These are phyloP conservation scores for Salvator merianae DNA, from an alignment of 2,113 vertebrate species.

Conservation along the genomic window DNA sequence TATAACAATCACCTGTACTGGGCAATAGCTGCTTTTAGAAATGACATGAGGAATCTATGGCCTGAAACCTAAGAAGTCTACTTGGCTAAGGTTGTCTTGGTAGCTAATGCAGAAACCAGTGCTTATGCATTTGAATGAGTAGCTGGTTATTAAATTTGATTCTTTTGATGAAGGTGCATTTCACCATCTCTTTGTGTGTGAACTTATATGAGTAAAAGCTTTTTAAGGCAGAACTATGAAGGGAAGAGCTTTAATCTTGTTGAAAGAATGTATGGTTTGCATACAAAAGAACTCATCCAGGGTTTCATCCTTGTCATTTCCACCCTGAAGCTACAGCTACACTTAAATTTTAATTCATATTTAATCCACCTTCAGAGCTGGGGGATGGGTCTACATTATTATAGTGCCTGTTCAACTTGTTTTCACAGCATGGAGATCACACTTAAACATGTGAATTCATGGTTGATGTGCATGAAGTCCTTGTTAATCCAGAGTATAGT, in stretches of 20 bases:
- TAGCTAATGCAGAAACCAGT: not conserved
- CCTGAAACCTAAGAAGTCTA: not conserved
- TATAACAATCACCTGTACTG: no score
- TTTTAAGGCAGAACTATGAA: not conserved
- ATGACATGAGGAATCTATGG: not conserved
- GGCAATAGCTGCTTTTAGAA: not conserved
- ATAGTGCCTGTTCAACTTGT: no score
- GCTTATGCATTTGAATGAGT: not conserved
- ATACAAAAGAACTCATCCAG: no score
- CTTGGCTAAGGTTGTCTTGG: not conserved
- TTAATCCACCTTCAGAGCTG: no score
- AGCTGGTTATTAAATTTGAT: not conserved
- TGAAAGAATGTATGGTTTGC: not conserved
- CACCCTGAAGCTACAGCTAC: no score
- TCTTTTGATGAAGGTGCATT: not conserved
- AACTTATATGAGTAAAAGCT: not conserved
- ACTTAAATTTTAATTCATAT: no score
- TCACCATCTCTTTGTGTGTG: not conserved
- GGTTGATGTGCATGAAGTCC: no score
- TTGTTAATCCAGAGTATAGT: no score
- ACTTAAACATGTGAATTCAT: no score
- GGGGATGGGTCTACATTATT: no score
- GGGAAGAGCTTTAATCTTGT: not conserved
- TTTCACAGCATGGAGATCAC: no score
- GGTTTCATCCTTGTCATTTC: no score